Evolutionary conservation across 2,797 vertebrate genomes (phyloP).

Genomic region (Sebastes alutus): DNA sequence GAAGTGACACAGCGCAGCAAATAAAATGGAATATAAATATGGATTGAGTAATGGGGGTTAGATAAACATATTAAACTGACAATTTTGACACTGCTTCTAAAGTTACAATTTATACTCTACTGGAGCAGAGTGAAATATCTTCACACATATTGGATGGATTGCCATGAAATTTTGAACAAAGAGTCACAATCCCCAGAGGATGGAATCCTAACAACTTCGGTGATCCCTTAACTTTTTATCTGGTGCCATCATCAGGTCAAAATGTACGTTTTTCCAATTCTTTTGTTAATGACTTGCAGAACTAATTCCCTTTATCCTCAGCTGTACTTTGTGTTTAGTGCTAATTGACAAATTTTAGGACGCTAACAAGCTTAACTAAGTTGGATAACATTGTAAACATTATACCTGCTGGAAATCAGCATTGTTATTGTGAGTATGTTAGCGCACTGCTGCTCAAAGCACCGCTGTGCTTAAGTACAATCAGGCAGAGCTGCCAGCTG

Average conservation of each 20-base stretch:
- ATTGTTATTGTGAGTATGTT: background rate
- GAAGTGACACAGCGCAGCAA: constrained; percentile 10
- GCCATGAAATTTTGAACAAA: background rate
- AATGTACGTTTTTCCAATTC: background rate
- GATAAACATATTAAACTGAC: constrained; percentile 16
- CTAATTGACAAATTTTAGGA: background rate
- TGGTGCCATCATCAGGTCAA: background rate
- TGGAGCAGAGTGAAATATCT: background rate
- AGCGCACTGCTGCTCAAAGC: background rate
- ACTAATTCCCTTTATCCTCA: background rate
- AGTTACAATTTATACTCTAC: background rate
- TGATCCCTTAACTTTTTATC: background rate
- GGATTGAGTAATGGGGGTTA: constrained; percentile 10
- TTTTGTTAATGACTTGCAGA: background rate
- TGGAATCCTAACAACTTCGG: background rate
- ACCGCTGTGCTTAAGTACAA: background rate
- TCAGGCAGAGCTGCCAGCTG: background rate
- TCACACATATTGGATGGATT: background rate
- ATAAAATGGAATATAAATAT: constrained; percentile 28
- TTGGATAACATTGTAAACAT: background rate
- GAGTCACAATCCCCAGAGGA: background rate
- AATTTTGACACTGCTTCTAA: background rate
- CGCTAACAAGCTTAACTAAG: background rate
- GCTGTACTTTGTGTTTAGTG: background rate
- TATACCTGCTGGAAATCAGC: background rate